A percentile compares a stretch with the other conserved stretches of the same genome.
These are phyloP conservation scores for Carcharodon carcharias DNA, from an alignment of 2,797 vertebrate species.

Conservation along the genomic window DNA sequence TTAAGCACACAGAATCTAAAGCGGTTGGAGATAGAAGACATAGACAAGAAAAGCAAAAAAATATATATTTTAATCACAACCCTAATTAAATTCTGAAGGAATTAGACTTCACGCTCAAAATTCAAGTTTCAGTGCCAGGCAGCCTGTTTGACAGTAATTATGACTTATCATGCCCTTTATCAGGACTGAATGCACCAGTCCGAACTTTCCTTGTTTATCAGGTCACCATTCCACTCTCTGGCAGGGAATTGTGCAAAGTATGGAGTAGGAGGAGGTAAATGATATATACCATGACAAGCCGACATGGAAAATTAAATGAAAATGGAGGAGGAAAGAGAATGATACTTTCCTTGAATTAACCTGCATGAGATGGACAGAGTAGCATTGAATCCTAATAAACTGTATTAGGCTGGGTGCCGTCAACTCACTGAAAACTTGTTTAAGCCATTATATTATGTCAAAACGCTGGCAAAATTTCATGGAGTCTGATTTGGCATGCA, in stretches of 20 bases:
- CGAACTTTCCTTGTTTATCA: neutral
- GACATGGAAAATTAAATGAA: neutral
- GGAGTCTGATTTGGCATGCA: neutral
- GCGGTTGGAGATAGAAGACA: too few relatives aligned
- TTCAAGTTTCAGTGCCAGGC: too few relatives aligned
- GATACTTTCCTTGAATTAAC: conserved; percentile 25
- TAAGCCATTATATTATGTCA: neutral
- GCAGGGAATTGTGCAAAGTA: neutral
- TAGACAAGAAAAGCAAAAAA: too few relatives aligned
- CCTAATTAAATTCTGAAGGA: too few relatives aligned
- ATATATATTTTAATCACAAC: too few relatives aligned
- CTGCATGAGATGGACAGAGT: neutral
- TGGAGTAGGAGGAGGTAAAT: neutral
- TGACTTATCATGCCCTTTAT: too few relatives aligned
- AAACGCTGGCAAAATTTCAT: neutral
- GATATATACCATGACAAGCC: neutral
- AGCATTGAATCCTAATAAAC: neutral
- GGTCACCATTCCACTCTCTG: neutral
- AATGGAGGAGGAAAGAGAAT: conserved; percentile 36
- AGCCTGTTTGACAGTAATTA: too few relatives aligned
- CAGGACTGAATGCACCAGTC: neutral
- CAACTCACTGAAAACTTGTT: neutral
- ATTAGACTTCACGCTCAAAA: too few relatives aligned
- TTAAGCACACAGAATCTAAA: too few relatives aligned
- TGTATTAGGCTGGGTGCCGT: neutral